phyloP scores from a whole-genome alignment of 2,113 vertebrate genomes.

The Syngnathus floridae region DNA sequence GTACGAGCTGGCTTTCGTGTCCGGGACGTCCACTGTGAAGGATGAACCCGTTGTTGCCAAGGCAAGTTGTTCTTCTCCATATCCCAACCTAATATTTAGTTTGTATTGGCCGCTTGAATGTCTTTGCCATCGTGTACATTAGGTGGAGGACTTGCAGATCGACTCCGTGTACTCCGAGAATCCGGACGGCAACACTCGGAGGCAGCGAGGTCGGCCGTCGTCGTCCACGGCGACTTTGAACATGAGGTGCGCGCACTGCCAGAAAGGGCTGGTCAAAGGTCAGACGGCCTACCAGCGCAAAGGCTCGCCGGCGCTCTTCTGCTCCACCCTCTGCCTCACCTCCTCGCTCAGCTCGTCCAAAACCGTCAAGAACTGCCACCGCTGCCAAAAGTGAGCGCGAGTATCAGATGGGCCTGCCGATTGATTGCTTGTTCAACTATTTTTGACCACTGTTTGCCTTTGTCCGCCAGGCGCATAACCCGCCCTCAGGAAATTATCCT shows the following conservation, averaged over 20 bases:
- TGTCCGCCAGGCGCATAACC: constrained; percentile 75
- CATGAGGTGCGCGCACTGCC: constrained; percentile 88
- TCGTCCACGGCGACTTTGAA: constrained; percentile 51
- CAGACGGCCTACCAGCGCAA: constrained; percentile 97
- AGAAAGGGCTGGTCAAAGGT: constrained; percentile 87
- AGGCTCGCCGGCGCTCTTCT: constrained; percentile 89
- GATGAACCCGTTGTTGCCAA: constrained; percentile 81
- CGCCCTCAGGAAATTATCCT: constrained; percentile 87
- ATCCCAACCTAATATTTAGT: neutral
- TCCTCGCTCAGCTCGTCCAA: constrained; percentile 62
- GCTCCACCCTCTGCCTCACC: constrained; percentile 77
- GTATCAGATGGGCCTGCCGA: too few species aligned
- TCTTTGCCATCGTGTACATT: neutral
- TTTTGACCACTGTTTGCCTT: neutral
- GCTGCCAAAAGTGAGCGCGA: constrained; percentile 84
- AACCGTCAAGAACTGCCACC: constrained; percentile 76
- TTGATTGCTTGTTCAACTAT: neutral
- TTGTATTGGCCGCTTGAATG: neutral
- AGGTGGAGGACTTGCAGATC: constrained; percentile 92
- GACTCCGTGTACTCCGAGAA: constrained; percentile 92
- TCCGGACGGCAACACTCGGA: constrained; percentile 44
- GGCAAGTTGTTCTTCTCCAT: constrained; percentile 52
- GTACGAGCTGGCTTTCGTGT: constrained; percentile 82
- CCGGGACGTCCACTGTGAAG: constrained; percentile 78
- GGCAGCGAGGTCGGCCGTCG: neutral